Evolutionary conservation across 1,140 invertebrate genomes (phyloP).

Genomic region (Oryzaephilus surinamensis): DNA sequence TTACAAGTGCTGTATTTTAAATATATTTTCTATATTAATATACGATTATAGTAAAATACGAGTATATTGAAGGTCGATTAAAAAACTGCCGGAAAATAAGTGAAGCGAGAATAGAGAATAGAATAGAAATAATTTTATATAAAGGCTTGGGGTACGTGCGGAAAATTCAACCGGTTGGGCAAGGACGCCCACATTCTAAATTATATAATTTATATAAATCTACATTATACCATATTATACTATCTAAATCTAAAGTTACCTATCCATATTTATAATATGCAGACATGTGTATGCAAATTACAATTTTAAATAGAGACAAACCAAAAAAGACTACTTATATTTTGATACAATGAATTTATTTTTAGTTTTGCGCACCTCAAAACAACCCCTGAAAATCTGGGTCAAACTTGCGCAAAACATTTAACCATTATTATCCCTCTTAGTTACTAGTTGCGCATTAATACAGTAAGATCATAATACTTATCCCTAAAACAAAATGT

Average conservation of each 20-base stretch:
- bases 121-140: conserved; percentile 7
- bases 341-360: not conserved
- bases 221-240: not conserved
- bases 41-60: too few species aligned
- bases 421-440: too few species aligned
- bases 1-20: too few species aligned
- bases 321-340: not conserved
- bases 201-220: not conserved
- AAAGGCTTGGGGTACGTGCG: conserved; percentile 4
- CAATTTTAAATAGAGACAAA: not conserved
- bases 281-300: not conserved
- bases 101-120: conserved; percentile 8
- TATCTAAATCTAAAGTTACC: not conserved
- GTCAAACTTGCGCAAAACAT: conserved; percentile 11
- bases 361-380: conserved; percentile 2
- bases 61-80: too few species aligned
- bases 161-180: conserved; percentile 8
- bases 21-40: too few species aligned
- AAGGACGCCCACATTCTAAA: conserved; percentile 8
- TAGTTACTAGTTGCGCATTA: too few species aligned
- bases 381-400: conserved; percentile 10
- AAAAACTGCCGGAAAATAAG: conserved; percentile 11
- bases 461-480: conserved; percentile 4
- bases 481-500: not conserved
- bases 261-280: not conserved